Base-by-base conservation (phyloP, 2,888 invertebrate genomes). In the Notocelia uddmanniana region DNA sequence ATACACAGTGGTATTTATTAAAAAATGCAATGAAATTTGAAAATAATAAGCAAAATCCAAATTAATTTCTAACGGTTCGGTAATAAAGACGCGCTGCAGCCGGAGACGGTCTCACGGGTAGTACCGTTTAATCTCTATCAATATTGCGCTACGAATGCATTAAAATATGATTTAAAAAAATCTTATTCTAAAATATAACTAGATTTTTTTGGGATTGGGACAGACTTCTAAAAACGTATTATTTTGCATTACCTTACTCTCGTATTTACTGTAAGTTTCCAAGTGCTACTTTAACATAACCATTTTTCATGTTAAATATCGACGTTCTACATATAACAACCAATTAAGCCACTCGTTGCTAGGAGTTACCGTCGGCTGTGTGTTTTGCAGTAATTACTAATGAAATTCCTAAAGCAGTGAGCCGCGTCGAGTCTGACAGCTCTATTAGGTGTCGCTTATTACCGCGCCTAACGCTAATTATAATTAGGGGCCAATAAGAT, bases 381-480 rank as follows among this genome's bases (percentile, higher is more conserved):
- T 34, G 15, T 19, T 52, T 19, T 19, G 21, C 34, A 60, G 64
- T 52, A 63, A 63, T 63, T 64, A 21, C 37, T 34, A 64, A 55
- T 69, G 45, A 62, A 54, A 69, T 69, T 55, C 62, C 69, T 48
- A 18, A 55, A 48, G 31, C 41, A 69, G 18, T 13, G 55, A 55
- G 62, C 21, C 69, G 55, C 26, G 48, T 37, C 54, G 0, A 11
- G 21, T 10, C 55, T 55, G 62, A 69, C 62, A 18, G 62, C 48
- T 69, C 48, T 55, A 69, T 63, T 62, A 69, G 60, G 37, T 34
- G 52, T 26, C 52, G 55, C n/a, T 62, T 21, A 55, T 31, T 54
- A 52, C 54, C 31, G 37, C 52, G 52, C 52, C 3, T 21, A 10
- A 21, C 21, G 63, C 15, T 60, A 41, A 54, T 52, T 69, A 54